Conservation (phyloP, 2,888 invertebrate genomes). For the Diarsia mendica region DNA sequence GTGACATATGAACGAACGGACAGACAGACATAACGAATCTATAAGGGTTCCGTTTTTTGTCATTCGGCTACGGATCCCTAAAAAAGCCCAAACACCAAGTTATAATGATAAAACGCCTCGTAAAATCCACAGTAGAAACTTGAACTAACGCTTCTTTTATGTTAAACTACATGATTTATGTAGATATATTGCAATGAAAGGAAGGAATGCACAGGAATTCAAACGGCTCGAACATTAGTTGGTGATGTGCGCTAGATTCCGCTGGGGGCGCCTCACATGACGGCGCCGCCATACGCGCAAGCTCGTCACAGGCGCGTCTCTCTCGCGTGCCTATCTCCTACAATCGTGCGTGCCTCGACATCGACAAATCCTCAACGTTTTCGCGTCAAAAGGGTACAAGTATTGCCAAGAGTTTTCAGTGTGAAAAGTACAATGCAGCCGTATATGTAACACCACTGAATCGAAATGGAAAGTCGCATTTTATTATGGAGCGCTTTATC, state of each 20-base stretch:
- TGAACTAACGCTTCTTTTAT: slow-evolving; percentile 27
- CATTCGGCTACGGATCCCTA: too few relatives aligned
- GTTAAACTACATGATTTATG: slow-evolving; percentile 23
- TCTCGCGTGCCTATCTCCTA: not conserved
- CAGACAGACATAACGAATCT: too few relatives aligned
- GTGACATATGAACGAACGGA: too few relatives aligned
- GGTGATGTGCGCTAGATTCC: slow-evolving; percentile 41
- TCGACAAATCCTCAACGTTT: not conserved
- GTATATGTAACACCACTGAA: not conserved
- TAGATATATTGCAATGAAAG: slow-evolving; percentile 24
- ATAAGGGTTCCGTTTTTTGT: too few relatives aligned
- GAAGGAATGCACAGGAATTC: slow-evolving; percentile 45
- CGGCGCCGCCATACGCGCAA: not conserved
- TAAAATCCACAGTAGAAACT: not conserved
- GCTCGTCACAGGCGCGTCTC: not conserved
- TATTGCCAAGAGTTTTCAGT: not conserved
- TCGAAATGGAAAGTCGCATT: not conserved
- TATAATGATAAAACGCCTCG: slow-evolving; percentile 27
- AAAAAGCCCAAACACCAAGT: slow-evolving; percentile 3
- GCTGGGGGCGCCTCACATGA: not conserved
- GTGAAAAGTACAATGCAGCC: not conserved
- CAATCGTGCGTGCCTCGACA: not conserved
- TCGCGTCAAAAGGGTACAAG: too few relatives aligned
- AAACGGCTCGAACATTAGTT: slow-evolving; percentile 24
- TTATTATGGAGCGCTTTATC: not conserved